phyloP scores from a whole-genome alignment of 1,140 invertebrate genomes.

The Papilio xuthus region DNA sequence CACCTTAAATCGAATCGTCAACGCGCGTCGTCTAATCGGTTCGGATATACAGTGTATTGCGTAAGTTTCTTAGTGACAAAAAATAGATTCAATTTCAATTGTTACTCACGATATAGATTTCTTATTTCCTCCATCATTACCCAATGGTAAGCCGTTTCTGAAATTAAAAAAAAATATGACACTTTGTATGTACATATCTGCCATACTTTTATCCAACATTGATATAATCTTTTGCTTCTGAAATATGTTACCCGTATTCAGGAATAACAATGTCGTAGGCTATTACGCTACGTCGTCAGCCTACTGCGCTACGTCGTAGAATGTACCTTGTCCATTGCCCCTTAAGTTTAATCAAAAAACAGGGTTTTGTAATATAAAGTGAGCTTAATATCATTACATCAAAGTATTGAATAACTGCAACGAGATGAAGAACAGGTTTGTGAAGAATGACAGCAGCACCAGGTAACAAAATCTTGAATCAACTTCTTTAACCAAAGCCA shows the following conservation, averaged over 20 bases:
- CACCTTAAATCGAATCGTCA: too few species aligned
- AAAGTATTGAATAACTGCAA: conserved; percentile 49
- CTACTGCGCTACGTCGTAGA: too few species aligned
- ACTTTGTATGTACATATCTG: too few species aligned
- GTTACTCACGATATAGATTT: neutral
- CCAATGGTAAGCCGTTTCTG: conserved; percentile 1
- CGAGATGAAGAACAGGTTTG: conserved; percentile 50
- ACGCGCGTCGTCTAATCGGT: too few species aligned
- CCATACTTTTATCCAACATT: too few species aligned
- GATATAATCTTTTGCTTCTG: too few species aligned
- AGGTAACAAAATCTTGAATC: conserved; percentile 44
- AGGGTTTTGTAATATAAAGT: neutral
- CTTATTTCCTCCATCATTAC: neutral
- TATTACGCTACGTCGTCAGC: too few species aligned
- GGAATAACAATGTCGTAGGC: too few species aligned
- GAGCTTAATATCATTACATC: conserved; percentile 42
- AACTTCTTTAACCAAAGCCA: conserved; percentile 43
- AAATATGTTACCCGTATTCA: too few species aligned
- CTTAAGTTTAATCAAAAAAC: neutral
- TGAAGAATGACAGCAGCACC: conserved; percentile 49
- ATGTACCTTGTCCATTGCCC: neutral
- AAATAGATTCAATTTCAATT: neutral
- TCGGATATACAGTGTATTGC: too few species aligned
- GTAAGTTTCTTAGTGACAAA: too few species aligned
- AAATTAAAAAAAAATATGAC: neutral